phyloP scores from a whole-genome alignment of 1,140 invertebrate species.

The Pachyrhynchus sulphureomaculatus region DNA sequence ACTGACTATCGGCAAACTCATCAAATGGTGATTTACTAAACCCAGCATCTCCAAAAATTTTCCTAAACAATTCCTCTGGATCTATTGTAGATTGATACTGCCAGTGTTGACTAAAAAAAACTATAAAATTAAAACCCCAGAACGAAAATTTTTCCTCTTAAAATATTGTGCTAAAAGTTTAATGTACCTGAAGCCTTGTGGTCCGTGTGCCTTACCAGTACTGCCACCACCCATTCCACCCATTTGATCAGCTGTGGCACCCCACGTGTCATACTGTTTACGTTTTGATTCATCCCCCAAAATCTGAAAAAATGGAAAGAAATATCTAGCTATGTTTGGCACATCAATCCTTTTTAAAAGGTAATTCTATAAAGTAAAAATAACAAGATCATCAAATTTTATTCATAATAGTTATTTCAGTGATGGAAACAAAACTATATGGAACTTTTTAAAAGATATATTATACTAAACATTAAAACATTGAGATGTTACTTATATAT shows the following conservation, averaged over 20 bases:
- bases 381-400: no score
- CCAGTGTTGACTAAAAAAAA: conserved; percentile 62
- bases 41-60: conserved; percentile 81
- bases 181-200: conserved; percentile 57
- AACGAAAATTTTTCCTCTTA: no score
- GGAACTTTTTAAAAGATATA: no score
- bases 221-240: conserved; percentile 59
- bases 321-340: no score
- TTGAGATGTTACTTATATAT: no score
- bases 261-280: conserved; percentile 92
- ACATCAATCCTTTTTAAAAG: no score
- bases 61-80: conserved; percentile 93
- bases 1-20: conserved; percentile 83
- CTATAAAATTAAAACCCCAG: no score
- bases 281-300: conserved; percentile 90
- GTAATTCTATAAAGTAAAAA: no score
- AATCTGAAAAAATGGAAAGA: conserved; percentile 61
- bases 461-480: no score
- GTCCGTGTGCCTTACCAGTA: conserved; percentile 48
- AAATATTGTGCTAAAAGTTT: no score
- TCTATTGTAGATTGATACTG: conserved; percentile 86
- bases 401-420: no score
- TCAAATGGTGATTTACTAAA: conserved; percentile 66
- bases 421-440: no score
- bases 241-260: conserved; percentile 84